phyloP scores from a whole-genome alignment of 2,113 vertebrate species.

The Nettapus auritus region DNA sequence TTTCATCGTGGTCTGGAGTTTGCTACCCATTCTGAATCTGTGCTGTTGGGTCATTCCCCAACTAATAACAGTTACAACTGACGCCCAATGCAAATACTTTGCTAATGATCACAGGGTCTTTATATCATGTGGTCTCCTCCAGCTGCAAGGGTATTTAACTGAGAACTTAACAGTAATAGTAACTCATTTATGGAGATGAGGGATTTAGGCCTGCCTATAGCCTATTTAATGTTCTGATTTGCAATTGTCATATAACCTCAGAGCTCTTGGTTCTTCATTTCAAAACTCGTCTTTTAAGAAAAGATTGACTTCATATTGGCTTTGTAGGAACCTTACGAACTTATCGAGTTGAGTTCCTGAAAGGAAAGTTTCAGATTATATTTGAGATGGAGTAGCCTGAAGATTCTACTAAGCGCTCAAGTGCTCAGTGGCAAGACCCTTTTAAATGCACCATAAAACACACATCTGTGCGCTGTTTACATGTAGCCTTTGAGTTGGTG shows the following conservation, averaged over 20 bases:
- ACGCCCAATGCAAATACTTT: background rate
- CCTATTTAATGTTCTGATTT: background rate
- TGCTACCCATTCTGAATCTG: background rate
- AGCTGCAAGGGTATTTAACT: background rate
- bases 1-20: background rate
- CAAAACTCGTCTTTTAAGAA: background rate
- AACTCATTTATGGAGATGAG: background rate
- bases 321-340: background rate
- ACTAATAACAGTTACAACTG: background rate
- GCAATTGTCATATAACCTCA: background rate
- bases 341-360: background rate
- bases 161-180: background rate
- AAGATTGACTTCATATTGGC: background rate
- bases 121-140: background rate
- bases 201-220: background rate
- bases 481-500: background rate
- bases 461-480: background rate
- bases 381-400: background rate
- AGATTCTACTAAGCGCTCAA: background rate
- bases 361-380: background rate
- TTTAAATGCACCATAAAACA: background rate
- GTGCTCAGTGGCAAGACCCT: background rate
- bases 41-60: background rate
- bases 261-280: background rate
- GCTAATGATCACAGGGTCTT: background rate